Conservation (phyloP, 2,888 invertebrate genomes). For the Oxytorus armatus region DNA sequence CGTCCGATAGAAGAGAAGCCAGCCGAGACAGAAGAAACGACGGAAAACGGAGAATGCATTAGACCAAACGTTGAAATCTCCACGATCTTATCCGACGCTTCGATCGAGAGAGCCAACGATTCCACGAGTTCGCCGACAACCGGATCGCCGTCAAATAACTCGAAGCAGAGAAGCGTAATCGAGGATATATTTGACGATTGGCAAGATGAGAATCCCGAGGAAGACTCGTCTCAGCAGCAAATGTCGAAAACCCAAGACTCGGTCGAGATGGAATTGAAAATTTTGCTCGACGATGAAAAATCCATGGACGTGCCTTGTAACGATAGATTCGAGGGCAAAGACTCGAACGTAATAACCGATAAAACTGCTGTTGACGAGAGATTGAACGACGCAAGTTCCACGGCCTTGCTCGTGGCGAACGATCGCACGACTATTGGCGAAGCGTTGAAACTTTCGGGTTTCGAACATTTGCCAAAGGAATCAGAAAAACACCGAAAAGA, state of each 20-base stretch:
- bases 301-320: slow-evolving; percentile 40
- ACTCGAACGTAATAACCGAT: not conserved
- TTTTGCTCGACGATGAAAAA: slow-evolving; percentile 78
- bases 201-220: slow-evolving; percentile 81
- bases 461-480: not conserved
- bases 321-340: not conserved
- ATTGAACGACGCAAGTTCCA: not conserved
- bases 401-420: not conserved
- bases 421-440: not conserved
- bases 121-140: slow-evolving; percentile 1
- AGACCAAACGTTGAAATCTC: not conserved
- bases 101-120: slow-evolving; percentile 8
- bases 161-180: slow-evolving; percentile 79
- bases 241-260: slow-evolving; percentile 73
- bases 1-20: slow-evolving; percentile 20
- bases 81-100: not conserved
- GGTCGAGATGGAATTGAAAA: slow-evolving; percentile 80
- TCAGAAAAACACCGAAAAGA: not conserved
- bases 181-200: slow-evolving; percentile 83
- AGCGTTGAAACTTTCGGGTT: not conserved
- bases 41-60: slow-evolving; percentile 13
- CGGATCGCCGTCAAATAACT: not conserved
- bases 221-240: slow-evolving; percentile 70
- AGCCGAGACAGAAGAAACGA: not conserved
- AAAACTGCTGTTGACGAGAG: not conserved